phyloP scores from a whole-genome alignment of 2,888 invertebrate genomes.

The Labia minor region DNA sequence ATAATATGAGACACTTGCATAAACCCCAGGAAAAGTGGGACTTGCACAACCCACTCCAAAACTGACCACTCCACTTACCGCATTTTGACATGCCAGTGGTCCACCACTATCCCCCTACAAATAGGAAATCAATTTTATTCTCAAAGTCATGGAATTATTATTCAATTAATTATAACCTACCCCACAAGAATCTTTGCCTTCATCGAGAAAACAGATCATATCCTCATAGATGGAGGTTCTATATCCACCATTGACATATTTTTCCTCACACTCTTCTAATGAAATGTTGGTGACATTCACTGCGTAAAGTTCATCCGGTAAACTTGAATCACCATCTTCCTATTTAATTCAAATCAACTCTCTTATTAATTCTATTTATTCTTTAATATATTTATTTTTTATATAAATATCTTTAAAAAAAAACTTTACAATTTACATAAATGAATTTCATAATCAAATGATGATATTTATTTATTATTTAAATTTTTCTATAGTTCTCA shows the following conservation, averaged over 20 bases:
- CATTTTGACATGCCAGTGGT: not conserved
- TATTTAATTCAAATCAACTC: too few species aligned
- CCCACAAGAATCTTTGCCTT: not conserved
- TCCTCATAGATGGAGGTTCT: not conserved
- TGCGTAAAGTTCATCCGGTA: not conserved
- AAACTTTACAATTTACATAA: too few species aligned
- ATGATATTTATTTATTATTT: too few species aligned
- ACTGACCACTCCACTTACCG: not conserved
- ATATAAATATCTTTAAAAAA: too few species aligned
- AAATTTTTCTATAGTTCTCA: too few species aligned
- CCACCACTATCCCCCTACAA: not conserved
- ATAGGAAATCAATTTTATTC: too few species aligned
- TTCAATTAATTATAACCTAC: too few species aligned
- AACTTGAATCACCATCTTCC: too few species aligned
- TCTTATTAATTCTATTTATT: too few species aligned
- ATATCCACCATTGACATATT: not conserved
- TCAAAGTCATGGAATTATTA: too few species aligned
- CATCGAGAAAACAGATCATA: not conserved
- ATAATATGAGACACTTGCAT: not conserved
- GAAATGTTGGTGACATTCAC: not conserved
- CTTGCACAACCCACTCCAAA: not conserved
- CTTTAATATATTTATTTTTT: too few species aligned
- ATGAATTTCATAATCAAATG: too few species aligned
- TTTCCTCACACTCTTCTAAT: not conserved
- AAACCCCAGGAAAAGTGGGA: not conserved